These are phyloP conservation scores for Lordiphosa andalusiaca DNA, from an alignment of 2,888 invertebrate genomes.

Conservation along the genomic window DNA sequence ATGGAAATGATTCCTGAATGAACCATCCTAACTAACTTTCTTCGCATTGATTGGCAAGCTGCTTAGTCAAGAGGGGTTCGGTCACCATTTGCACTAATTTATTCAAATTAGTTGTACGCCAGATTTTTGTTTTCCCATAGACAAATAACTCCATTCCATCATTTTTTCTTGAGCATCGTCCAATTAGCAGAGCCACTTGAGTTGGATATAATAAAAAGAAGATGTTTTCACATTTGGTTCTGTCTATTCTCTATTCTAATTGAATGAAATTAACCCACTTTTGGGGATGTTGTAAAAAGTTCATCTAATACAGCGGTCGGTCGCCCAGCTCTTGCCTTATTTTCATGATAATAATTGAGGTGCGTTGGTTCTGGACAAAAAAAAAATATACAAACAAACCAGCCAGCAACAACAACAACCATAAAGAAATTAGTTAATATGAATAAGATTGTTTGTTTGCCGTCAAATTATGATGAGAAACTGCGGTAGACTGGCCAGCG, in stretches of 20 bases:
- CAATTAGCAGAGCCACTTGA: constrained; percentile 57
- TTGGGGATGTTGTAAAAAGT: constrained; percentile 47
- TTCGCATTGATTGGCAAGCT: constrained; percentile 19
- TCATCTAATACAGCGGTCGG: constrained; percentile 30
- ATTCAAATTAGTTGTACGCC: constrained; percentile 30
- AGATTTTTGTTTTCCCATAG: constrained; percentile 52
- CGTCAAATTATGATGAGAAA: constrained; percentile 56
- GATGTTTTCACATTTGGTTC: constrained; percentile 5
- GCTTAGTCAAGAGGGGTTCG: constrained; percentile 23
- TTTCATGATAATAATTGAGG: constrained; percentile 62
- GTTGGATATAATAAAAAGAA: constrained; percentile 44
- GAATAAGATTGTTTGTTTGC: constrained; percentile 45
- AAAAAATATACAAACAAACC: not conserved
- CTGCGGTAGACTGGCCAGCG: constrained; percentile 6
- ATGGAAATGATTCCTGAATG: not conserved
- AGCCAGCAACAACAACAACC: not conserved
- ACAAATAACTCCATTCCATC: constrained; percentile 34
- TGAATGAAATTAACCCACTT: constrained; percentile 71
- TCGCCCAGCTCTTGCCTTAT: constrained; percentile 35
- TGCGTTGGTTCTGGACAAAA: constrained; percentile 14
- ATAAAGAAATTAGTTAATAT: constrained; percentile 37
- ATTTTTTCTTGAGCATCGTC: constrained; percentile 39
- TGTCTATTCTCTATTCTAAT: constrained; percentile 55
- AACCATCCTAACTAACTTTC: not conserved
- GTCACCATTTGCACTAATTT: constrained; percentile 41